Conservation (phyloP, 2,113 vertebrate genomes). For the Grammomys surdaster region DNA sequence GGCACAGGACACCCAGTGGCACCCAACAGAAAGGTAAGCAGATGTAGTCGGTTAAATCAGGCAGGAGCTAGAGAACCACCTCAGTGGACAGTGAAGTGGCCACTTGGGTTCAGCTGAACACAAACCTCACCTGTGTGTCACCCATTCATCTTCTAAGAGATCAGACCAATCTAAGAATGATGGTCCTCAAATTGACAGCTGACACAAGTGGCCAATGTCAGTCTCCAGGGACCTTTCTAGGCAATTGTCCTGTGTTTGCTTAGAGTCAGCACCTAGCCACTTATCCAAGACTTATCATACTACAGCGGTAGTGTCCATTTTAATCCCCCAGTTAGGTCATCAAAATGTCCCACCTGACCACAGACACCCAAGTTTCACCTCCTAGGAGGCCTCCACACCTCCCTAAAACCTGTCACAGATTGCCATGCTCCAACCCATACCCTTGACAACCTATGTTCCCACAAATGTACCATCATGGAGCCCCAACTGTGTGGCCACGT, state of each 20-base stretch:
- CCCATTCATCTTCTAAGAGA: not conserved
- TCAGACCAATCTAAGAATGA: not conserved
- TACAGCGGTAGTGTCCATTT: rapidly evolving
- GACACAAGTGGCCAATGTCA: no score
- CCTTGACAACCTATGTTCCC: rapidly evolving
- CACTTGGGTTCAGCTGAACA: not conserved
- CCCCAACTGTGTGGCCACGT: not conserved
- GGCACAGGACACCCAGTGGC: rapidly evolving
- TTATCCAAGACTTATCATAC: rapidly evolving
- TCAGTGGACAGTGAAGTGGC: not conserved
- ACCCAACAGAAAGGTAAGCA: no score
- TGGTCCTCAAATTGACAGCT: not conserved
- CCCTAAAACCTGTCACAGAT: not conserved
- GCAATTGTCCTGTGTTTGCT: rapidly evolving
- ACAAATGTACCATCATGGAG: not conserved
- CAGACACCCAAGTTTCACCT: not conserved
- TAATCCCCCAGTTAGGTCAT: rapidly evolving
- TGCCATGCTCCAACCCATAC: rapidly evolving
- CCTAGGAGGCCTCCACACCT: not conserved
- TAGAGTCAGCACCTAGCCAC: rapidly evolving
- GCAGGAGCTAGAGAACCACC: not conserved
- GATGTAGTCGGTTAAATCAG: no score
- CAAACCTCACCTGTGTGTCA: rapidly evolving
- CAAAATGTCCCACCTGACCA: not conserved
- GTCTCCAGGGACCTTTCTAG: not conserved